Percentiles rank a stretch among this genome's conserved stretches.
phyloP scores from a whole-genome alignment of 2,797 vertebrate genomes.

The Columba guinea region DNA sequence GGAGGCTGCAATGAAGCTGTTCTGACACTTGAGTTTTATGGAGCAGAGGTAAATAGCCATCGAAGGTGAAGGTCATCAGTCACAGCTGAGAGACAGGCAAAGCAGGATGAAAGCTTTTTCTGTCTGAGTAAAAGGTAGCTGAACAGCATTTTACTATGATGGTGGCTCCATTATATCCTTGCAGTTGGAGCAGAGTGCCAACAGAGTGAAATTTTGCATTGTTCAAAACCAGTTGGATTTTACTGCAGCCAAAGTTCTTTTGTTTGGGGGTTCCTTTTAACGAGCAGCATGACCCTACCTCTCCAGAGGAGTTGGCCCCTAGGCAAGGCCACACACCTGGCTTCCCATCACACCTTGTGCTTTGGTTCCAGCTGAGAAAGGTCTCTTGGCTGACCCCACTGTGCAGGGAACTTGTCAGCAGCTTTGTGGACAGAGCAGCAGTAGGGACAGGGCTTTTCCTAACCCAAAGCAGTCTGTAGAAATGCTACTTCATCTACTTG shows the following conservation, averaged over 20 bases:
- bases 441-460: background rate
- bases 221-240: background rate
- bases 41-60: background rate
- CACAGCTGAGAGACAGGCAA: background rate
- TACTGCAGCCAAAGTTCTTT: background rate
- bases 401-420: background rate
- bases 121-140: background rate
- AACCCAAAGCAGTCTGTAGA: background rate
- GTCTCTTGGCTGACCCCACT: background rate
- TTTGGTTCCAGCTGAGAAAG: background rate
- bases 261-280: background rate
- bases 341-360: background rate
- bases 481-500: background rate
- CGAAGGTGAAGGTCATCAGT: background rate
- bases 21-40: background rate
- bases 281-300: background rate
- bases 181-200: background rate
- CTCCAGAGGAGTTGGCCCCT: background rate
- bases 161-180: background rate
- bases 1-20: background rate
- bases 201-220: background rate
- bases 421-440: background rate
- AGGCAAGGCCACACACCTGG: background rate
- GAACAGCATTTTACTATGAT: background rate
- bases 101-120: background rate